A percentile compares a stretch with the other conserved stretches of the same genome.
Conservation (phyloP, 2,113 vertebrate species). For the Mirza zaza region DNA sequence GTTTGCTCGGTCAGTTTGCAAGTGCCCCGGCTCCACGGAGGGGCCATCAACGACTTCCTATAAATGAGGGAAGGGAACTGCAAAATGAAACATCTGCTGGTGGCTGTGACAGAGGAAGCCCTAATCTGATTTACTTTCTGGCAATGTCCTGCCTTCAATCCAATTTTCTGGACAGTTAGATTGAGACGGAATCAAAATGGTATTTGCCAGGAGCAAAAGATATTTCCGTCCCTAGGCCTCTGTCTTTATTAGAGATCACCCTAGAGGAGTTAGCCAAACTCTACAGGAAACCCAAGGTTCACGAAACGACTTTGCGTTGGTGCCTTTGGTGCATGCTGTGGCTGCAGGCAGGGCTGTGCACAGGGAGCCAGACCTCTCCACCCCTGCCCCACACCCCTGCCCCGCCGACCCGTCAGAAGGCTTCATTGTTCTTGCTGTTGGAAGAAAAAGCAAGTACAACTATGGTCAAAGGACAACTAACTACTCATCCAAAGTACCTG, state of each 20-base stretch:
- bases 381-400: fast-evolving
- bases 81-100: not conserved
- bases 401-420: fast-evolving
- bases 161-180: conserved; percentile 49
- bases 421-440: not conserved
- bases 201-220: conserved; percentile 15
- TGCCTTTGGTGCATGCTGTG: not conserved
- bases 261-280: not conserved
- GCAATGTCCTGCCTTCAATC: conserved; percentile 19
- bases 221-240: conserved; percentile 2
- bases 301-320: not conserved
- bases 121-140: not conserved
- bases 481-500: not conserved
- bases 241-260: conserved; percentile 24
- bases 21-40: fast-evolving
- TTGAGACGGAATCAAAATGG: conserved; percentile 7
- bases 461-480: fast-evolving
- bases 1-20: not conserved
- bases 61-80: not conserved
- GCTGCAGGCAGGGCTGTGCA: fast-evolving
- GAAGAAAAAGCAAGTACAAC: not conserved
- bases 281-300: not conserved
- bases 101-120: not conserved
- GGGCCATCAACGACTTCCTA: not conserved
- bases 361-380: not conserved